Conservation (phyloP, 2,113 vertebrate species). For the Chunga burmeisteri region DNA sequence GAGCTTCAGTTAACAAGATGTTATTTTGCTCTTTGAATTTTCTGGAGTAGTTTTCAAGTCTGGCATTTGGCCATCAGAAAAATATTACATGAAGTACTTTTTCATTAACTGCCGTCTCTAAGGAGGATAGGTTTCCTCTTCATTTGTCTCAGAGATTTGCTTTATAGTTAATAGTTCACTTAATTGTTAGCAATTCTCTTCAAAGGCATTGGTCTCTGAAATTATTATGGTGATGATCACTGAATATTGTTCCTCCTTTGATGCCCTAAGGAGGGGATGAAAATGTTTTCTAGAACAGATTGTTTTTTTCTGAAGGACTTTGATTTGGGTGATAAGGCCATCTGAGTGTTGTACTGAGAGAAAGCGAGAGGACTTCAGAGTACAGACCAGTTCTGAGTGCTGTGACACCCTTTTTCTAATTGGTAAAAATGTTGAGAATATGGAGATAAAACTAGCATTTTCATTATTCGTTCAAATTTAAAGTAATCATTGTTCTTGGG, state of each 20-base stretch:
- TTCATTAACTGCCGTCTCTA: neutral
- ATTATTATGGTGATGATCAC: neutral
- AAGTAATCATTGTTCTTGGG: neutral
- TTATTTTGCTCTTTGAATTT: neutral
- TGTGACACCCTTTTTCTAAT: neutral
- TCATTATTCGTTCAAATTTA: neutral
- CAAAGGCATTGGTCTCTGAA: neutral
- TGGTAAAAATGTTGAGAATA: neutral
- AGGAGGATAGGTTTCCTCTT: neutral
- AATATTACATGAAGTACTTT: neutral
- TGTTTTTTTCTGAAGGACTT: neutral
- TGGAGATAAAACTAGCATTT: neutral
- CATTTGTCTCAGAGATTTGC: neutral
- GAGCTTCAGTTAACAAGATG: neutral
- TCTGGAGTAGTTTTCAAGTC: neutral
- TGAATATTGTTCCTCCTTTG: neutral
- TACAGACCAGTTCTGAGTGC: neutral
- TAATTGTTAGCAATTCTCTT: neutral
- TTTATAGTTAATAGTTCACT: neutral
- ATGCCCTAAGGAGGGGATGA: neutral
- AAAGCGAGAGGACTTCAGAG: neutral
- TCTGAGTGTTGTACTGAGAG: neutral
- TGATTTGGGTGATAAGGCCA: neutral
- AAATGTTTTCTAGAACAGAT: neutral
- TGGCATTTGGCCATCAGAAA: neutral